These are phyloP conservation scores for Coptotermes formosanus DNA, from an alignment of 1,140 invertebrate species.

Conservation along the genomic window DNA sequence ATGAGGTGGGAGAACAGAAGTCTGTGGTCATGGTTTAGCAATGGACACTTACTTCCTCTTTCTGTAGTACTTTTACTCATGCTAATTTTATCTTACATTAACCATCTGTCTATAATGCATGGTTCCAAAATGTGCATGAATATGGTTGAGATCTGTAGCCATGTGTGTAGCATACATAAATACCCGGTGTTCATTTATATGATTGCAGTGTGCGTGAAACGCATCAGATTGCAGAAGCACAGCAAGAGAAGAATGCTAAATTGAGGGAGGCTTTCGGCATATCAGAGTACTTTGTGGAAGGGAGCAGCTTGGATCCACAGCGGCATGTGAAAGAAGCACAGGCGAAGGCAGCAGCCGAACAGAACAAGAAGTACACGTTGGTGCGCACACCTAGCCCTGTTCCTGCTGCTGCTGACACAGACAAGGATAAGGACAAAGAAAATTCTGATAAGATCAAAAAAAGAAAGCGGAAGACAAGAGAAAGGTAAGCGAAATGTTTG, in stretches of 20 bases:
- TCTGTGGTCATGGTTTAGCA: too few relatives aligned
- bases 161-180: too few relatives aligned
- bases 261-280: slow-evolving; percentile 93
- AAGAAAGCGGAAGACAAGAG: slow-evolving; percentile 28
- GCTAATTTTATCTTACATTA: too few relatives aligned
- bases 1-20: too few relatives aligned
- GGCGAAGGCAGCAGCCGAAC: slow-evolving; percentile 54
- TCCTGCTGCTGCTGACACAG: slow-evolving; percentile 36
- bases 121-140: too few relatives aligned
- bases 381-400: slow-evolving; percentile 60
- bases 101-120: too few relatives aligned
- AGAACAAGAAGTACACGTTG: slow-evolving; percentile 60
- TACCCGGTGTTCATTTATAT: neutral
- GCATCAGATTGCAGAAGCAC: slow-evolving; percentile 94
- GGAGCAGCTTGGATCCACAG: slow-evolving; percentile 87
- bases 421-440: slow-evolving; percentile 38
- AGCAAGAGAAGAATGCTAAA: slow-evolving; percentile 91
- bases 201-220: slow-evolving; percentile 83
- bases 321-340: slow-evolving; percentile 75
- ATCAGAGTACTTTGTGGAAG: slow-evolving; percentile 89
- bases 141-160: too few relatives aligned
- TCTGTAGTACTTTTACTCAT: too few relatives aligned
- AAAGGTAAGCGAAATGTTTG: slow-evolving; percentile 20
- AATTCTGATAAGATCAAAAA: slow-evolving; percentile 36
- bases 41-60: too few relatives aligned